A percentile compares a stretch with the other conserved stretches of the same genome.
These are phyloP conservation scores for Rhinogobius similis DNA, from an alignment of 2,113 vertebrate genomes.

Conservation along the genomic window DNA sequence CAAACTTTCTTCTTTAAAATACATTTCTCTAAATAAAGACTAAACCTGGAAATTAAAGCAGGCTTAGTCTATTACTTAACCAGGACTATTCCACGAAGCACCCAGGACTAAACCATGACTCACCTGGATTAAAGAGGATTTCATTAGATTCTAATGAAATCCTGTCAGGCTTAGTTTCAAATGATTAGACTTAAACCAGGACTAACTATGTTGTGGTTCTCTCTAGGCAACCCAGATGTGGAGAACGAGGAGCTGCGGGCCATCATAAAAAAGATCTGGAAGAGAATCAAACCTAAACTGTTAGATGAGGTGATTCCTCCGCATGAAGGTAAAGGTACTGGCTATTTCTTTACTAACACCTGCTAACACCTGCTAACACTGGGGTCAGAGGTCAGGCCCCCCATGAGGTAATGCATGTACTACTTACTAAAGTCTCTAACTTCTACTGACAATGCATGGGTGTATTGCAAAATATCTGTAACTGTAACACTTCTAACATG, in stretches of 20 bases:
- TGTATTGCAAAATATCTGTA: background rate
- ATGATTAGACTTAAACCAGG: background rate
- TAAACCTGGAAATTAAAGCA: no score
- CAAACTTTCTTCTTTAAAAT: no score
- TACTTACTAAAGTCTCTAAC: conserved; percentile 1
- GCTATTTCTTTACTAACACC: background rate
- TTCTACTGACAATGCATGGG: background rate
- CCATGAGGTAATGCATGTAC: conserved; percentile 1
- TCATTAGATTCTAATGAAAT: background rate
- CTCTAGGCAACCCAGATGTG: conserved; percentile 82
- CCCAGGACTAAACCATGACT: no score
- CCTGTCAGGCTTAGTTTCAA: no score
- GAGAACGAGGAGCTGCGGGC: conserved; percentile 87
- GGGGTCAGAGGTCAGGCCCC: background rate
- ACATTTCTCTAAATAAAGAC: no score
- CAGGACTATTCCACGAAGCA: no score
- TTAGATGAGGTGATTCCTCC: conserved; percentile 88
- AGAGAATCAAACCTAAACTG: conserved; percentile 88
- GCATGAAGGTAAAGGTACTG: conserved; percentile 73
- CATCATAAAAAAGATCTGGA: conserved; percentile 94
- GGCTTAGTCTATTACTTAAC: no score
- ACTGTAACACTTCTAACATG: background rate
- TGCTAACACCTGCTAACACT: background rate
- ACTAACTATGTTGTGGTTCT: background rate
- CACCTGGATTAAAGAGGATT: background rate